These are phyloP conservation scores for Trichogramma dendrolimi DNA, from an alignment of 2,888 invertebrate genomes.

Conservation along the genomic window DNA sequence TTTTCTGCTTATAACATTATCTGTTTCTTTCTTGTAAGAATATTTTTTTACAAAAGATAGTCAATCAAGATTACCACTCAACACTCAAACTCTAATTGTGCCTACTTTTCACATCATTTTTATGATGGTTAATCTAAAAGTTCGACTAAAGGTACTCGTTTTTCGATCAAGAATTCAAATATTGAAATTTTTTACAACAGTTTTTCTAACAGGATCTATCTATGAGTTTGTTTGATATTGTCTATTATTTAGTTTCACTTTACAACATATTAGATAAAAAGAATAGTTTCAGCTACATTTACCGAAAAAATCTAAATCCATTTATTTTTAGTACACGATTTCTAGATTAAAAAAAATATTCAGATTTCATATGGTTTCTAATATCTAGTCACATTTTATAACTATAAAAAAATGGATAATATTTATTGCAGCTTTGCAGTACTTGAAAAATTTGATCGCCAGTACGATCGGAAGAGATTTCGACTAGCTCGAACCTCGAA, in stretches of 20 bases:
- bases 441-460: no score
- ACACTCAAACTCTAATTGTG: slow-evolving; percentile 26
- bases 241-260: slow-evolving; percentile 14
- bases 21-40: slow-evolving; percentile 3
- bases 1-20: slow-evolving; percentile 8
- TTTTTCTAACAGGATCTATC: slow-evolving; percentile 13
- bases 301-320: slow-evolving; percentile 1
- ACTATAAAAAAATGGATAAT: slow-evolving; percentile 12
- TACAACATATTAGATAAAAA: slow-evolving; percentile 6
- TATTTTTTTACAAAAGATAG: slow-evolving; percentile 22
- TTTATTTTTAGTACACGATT: background rate
- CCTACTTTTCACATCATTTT: slow-evolving; percentile 8
- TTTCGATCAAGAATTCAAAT: background rate
- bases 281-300: slow-evolving; percentile 14
- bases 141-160: no score
- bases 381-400: slow-evolving; percentile 9
- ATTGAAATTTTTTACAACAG: slow-evolving; percentile 12
- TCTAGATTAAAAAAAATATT: background rate
- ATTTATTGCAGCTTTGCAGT: slow-evolving; percentile 8
- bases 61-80: slow-evolving; percentile 26
- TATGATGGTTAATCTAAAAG: no score
- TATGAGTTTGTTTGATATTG: slow-evolving; percentile 4
- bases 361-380: slow-evolving; percentile 3
- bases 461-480: slow-evolving; percentile 5
- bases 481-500: slow-evolving; percentile 23